Percentiles rank a stretch among this genome's conserved stretches.
phyloP scores from a whole-genome alignment of 2,888 invertebrate genomes.

The Odiellus spinosus region DNA sequence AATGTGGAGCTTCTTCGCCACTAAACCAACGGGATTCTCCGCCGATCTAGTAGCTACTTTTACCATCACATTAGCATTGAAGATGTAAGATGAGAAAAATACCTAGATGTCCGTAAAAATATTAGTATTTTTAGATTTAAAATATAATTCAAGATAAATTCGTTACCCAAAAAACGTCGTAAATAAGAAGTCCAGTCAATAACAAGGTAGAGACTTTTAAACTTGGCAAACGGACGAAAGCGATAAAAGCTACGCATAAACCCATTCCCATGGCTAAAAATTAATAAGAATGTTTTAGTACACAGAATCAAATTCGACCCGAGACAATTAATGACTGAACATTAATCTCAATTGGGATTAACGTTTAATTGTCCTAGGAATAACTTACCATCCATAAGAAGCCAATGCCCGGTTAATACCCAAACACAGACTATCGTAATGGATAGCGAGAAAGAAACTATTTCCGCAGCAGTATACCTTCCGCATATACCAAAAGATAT shows the following conservation, averaged over 20 bases:
- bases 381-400: conserved; percentile 75
- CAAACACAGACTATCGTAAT: conserved; percentile 89
- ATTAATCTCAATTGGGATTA: not conserved
- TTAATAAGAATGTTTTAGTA: not conserved
- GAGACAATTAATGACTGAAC: not conserved
- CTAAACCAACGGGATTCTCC: conserved; percentile 50
- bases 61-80: conserved; percentile 97
- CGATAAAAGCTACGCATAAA: conserved; percentile 91
- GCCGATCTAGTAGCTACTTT: conserved; percentile 51
- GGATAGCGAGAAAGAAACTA: conserved; percentile 78
- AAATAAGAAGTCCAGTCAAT: conserved; percentile 55
- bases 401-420: conserved; percentile 96
- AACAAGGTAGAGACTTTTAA: conserved; percentile 87
- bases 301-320: not conserved
- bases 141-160: conserved; percentile 1
- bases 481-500: conserved; percentile 83
- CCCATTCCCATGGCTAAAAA: conserved; percentile 83
- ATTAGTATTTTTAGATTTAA: too few species aligned
- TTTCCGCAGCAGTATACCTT: conserved; percentile 82
- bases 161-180: conserved; percentile 91
- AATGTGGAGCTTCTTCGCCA: conserved; percentile 79
- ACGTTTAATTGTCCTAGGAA: too few species aligned
- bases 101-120: conserved; percentile 32
- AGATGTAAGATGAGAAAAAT: conserved; percentile 94
- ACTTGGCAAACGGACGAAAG: conserved; percentile 85